A percentile compares a stretch with the other conserved stretches of the same genome.
phyloP scores from a whole-genome alignment of 2,888 invertebrate genomes.

The Archaeoteleia sp. region DNA sequence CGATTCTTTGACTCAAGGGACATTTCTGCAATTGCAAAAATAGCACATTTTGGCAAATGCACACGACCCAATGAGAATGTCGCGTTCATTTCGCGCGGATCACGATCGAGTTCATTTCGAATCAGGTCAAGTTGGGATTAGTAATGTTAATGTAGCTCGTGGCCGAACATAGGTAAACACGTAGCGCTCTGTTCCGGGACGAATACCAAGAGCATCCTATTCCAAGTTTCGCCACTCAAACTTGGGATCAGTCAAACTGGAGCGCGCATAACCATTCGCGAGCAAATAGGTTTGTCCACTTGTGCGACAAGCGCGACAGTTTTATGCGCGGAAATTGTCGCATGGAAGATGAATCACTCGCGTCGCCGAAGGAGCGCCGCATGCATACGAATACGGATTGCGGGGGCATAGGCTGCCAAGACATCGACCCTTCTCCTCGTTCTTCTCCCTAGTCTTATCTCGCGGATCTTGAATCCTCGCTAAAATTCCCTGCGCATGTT shows the following conservation, averaged over 20 bases:
- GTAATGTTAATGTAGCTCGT: conserved; percentile 30
- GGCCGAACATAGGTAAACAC: conserved; percentile 28
- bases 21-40: too few species aligned
- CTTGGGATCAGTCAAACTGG: not conserved
- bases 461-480: too few species aligned
- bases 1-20: too few species aligned
- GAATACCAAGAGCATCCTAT: conserved; percentile 21
- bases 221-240: conserved; percentile 32
- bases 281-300: conserved; percentile 45
- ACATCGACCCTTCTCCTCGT: too few species aligned
- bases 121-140: conserved; percentile 44
- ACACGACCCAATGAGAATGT: conserved; percentile 24
- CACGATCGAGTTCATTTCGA: conserved; percentile 21
- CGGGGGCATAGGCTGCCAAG: too few species aligned
- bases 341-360: conserved; percentile 42
- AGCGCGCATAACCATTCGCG: conserved; percentile 4
- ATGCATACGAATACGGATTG: conserved; percentile 28
- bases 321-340: conserved; percentile 50
- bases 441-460: too few species aligned
- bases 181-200: conserved; percentile 7
- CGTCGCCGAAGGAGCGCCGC: conserved; percentile 11
- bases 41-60: too few species aligned
- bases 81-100: conserved; percentile 6
- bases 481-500: too few species aligned
- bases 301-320: conserved; percentile 39